phyloP scores from a whole-genome alignment of 2,113 vertebrate species.

The Bambusicola thoracicus region DNA sequence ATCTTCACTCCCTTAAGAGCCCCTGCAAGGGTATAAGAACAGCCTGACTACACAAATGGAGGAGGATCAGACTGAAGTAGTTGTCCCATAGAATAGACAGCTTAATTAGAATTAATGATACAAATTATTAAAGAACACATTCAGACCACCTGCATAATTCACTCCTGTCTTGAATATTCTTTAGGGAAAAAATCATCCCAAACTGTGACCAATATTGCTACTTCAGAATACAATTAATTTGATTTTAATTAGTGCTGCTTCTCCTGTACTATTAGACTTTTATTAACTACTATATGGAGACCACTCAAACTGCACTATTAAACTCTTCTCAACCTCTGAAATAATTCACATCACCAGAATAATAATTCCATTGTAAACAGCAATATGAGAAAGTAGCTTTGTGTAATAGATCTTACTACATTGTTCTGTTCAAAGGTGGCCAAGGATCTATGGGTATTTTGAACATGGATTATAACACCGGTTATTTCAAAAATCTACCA shows the following conservation, averaged over 20 bases:
- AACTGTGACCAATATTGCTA: background rate
- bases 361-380: background rate
- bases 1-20: background rate
- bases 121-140: background rate
- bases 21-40: background rate
- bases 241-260: background rate
- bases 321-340: background rate
- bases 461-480: background rate
- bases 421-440: background rate
- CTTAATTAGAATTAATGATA: background rate
- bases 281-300: accelerated
- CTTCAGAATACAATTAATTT: background rate
- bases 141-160: background rate
- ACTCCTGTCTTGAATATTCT: background rate
- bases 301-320: background rate
- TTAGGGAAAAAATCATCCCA: background rate
- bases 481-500: background rate
- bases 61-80: background rate
- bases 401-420: background rate
- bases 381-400: background rate
- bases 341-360: background rate
- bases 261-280: background rate
- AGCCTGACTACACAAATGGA: background rate
- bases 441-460: background rate
- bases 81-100: background rate